Evolutionary conservation across 2,888 invertebrate genomes (phyloP).

Genomic region (Chaetogeoica ovagalla): DNA sequence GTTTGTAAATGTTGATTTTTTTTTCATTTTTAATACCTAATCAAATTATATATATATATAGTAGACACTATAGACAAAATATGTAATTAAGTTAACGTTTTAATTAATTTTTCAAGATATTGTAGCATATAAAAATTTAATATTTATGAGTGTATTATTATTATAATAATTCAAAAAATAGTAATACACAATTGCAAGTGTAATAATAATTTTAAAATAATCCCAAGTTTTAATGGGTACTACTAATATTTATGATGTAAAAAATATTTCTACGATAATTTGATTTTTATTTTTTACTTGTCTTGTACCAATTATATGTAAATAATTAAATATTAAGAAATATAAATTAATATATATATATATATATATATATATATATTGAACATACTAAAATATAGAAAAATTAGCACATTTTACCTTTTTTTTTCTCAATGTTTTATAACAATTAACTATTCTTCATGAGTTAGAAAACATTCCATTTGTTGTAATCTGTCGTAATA

Average conservation of each 20-base stretch:
- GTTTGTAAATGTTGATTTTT: conserved; percentile 37
- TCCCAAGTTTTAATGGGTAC: conserved; percentile 46
- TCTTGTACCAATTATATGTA: conserved; percentile 47
- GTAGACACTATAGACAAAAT: conserved; percentile 31
- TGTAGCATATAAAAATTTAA: conserved; percentile 21
- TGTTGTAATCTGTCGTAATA: background rate
- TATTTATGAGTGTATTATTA: conserved; percentile 32
- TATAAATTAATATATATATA: conserved; percentile 33
- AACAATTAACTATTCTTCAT: too few relatives aligned
- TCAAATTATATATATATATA: conserved; percentile 44
- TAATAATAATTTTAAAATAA: conserved; percentile 28
- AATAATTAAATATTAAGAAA: conserved; percentile 33
- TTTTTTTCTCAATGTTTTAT: background rate
- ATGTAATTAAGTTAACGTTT: conserved; percentile 30
- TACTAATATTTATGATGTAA: conserved; percentile 49
- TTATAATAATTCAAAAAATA: conserved; percentile 11
- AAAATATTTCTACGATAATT: conserved; percentile 37
- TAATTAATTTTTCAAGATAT: conserved; percentile 30
- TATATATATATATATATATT: conserved; percentile 26
- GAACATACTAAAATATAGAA: conserved; percentile 46
- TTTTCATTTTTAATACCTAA: conserved; percentile 36
- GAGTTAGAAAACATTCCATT: background rate
- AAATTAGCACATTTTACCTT: conserved; percentile 42
- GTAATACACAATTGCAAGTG: conserved; percentile 21
- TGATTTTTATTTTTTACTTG: conserved; percentile 30